These are phyloP conservation scores for Ladona fulva DNA, from an alignment of 1,140 invertebrate genomes.

Conservation along the genomic window DNA sequence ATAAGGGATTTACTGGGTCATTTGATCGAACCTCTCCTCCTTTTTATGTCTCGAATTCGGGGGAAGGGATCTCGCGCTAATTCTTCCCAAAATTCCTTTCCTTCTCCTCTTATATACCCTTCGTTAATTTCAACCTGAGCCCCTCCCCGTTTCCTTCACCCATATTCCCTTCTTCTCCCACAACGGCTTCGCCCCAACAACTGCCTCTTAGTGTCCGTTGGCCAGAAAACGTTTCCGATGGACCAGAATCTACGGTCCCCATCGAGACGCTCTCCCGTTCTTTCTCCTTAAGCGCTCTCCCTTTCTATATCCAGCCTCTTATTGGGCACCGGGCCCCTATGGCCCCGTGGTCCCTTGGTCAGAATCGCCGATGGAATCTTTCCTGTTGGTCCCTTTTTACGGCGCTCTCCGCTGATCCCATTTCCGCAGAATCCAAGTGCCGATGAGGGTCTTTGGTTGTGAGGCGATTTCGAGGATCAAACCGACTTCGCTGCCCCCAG, in stretches of 20 bases:
- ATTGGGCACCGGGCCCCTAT: not conserved
- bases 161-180: not conserved
- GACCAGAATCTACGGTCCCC: slow-evolving; percentile 1
- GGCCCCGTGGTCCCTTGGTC: not conserved
- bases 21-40: no score
- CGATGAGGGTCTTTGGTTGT: not conserved
- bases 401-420: not conserved
- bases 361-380: slow-evolving; percentile 4
- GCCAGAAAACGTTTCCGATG: slow-evolving; percentile 2
- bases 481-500: no score
- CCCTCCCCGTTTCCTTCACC: no score
- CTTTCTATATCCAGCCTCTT: not conserved
- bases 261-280: not conserved
- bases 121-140: not conserved
- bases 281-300: not conserved
- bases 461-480: no score
- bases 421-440: not conserved
- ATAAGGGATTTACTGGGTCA: no score
- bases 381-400: not conserved
- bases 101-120: not conserved
- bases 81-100: not conserved
- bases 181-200: not conserved
- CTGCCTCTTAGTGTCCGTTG: not conserved
- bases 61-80: not conserved
- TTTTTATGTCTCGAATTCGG: not conserved